Evolutionary conservation across 2,888 invertebrate genomes (phyloP), one percentile per base, ranked within the genome.

Genomic region (Cheilosia urbana): DNA sequence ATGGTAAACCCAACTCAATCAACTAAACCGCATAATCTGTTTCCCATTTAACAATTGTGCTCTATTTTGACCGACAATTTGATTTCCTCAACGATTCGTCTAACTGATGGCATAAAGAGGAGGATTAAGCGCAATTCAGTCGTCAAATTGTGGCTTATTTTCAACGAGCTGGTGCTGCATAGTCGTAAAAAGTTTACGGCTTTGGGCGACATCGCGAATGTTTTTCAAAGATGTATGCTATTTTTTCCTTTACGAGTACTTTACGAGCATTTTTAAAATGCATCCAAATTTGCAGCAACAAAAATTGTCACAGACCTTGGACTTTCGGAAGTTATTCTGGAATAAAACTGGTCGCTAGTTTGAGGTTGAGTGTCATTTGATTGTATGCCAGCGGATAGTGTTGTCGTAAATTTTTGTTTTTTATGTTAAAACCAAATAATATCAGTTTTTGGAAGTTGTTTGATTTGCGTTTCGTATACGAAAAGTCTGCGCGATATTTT

Each of bases 221-320:
- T 27, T 21, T 40, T n/a, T 19, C n/a, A 15, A 11, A 57, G 68
- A 45, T 69, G 55, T 53, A 69, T 34, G 13, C 19, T 11, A 9
- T 15, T 21, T 45, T 17, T 30, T n/a, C n/a, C n/a, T 62, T 58
- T 47, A 45, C 34, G 30, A 34, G 4, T 13, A 30, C 47, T 57
- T 69, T 57, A 69, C 21, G 57, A 58, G 30, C 0, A n/a, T 30
- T 58, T 69, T 34, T 47, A 57, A 69, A 69, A 47, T 57, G 42
- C 47, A 69, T 58, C 24, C 21, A 30, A 37, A 45, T 19, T 17
- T 45, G 55, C 42, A 68, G 4, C 13, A 19, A 21, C 51, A 24
- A 11, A 51, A 13, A 15, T 37, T 4, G 37, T 37, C 37, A 1
- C 37, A 27, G 45, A 57, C 30, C 19, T 47, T 30, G 42, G 42